Conservation (phyloP, 2,113 vertebrate genomes). For the Erythrocercus mccallii region DNA sequence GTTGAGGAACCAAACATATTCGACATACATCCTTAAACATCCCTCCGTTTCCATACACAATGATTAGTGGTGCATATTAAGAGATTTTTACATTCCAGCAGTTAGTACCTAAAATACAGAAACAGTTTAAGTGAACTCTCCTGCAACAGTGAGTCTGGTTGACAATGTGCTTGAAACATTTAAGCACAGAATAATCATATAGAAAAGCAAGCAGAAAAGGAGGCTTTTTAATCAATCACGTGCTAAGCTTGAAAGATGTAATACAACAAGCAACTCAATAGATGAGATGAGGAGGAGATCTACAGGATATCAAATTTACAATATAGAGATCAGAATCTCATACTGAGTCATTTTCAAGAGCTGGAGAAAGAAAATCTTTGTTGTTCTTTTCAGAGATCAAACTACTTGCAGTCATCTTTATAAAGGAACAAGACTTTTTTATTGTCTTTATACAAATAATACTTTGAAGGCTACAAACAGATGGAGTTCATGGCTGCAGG, state of each 20-base stretch:
- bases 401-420: conserved; percentile 2
- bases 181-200: not conserved
- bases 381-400: conserved; percentile 20
- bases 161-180: not conserved
- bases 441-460: conserved; percentile 37
- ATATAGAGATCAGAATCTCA: conserved; percentile 52
- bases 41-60: not conserved
- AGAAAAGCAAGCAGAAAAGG: conserved; percentile 25
- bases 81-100: not conserved
- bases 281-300: conserved; percentile 16
- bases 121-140: not conserved
- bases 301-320: conserved; percentile 51
- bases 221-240: not conserved
- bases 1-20: not conserved
- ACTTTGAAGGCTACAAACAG: conserved; percentile 9
- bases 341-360: conserved; percentile 44
- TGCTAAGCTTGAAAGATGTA: conserved; percentile 17
- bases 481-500: not conserved
- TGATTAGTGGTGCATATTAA: not conserved
- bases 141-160: not conserved
- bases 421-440: conserved; percentile 3
- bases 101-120: not conserved
- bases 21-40: not conserved
- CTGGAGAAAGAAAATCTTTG: not conserved
- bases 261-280: not conserved